Percentiles rank a stretch among this genome's conserved stretches.
phyloP scores from a whole-genome alignment of 2,888 invertebrate genomes.

The Hypercompe scribonia region DNA sequence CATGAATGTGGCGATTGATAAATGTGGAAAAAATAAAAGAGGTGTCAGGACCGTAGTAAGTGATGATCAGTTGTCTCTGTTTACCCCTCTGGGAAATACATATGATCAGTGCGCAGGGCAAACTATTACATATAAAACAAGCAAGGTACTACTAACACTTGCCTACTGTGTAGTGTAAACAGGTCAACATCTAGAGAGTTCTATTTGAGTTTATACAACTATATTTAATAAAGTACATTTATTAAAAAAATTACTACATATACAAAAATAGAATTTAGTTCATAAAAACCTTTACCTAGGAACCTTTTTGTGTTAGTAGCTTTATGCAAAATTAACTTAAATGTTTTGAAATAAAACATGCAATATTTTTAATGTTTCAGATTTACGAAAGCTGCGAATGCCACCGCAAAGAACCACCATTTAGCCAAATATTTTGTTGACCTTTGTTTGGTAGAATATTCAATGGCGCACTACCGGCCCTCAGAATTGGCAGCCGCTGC shows the following conservation, averaged over 20 bases:
- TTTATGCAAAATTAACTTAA: neutral
- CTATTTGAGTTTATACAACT: no score
- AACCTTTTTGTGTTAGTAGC: neutral
- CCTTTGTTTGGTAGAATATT: conserved; percentile 92
- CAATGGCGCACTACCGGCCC: conserved; percentile 91
- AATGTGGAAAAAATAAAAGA: no score
- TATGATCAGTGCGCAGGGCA: no score
- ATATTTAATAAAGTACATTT: neutral
- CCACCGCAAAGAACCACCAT: conserved; percentile 89
- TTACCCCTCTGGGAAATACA: no score
- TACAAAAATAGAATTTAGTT: no score
- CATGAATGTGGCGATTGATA: no score
- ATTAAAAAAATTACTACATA: no score
- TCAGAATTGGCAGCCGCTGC: conserved; percentile 95
- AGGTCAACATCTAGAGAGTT: no score
- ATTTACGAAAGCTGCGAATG: conserved; percentile 87
- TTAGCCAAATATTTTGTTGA: conserved; percentile 97
- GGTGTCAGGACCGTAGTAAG: no score
- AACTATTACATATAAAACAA: no score
- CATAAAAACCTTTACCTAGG: no score
- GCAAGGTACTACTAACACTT: neutral
- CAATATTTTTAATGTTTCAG: conserved; percentile 70
- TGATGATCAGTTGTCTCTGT: no score
- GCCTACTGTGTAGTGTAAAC: neutral
- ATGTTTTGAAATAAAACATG: neutral